A percentile compares a stretch with the other conserved stretches of the same genome.
These are phyloP conservation scores for Ramphastos sulfuratus DNA, from an alignment of 2,113 vertebrate species.

Conservation along the genomic window DNA sequence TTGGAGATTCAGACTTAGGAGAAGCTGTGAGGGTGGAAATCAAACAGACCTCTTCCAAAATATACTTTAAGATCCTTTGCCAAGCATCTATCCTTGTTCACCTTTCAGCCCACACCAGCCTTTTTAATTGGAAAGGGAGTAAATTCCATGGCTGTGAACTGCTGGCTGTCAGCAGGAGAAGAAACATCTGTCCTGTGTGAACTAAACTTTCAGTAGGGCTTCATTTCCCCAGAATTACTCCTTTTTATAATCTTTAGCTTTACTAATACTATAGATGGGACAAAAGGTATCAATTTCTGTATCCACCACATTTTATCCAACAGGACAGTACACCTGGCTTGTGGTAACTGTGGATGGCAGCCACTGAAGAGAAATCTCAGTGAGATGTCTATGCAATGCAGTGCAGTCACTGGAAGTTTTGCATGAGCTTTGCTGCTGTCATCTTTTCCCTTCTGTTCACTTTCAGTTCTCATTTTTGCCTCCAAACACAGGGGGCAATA, in stretches of 20 bases:
- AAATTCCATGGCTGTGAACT: conserved; percentile 41
- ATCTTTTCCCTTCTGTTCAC: neutral
- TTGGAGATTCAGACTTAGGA: neutral
- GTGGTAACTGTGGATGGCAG: neutral
- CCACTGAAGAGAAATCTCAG: neutral
- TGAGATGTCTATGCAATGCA: neutral
- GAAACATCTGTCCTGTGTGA: conserved; percentile 52
- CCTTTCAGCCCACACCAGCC: neutral
- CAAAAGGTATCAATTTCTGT: neutral
- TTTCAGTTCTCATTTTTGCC: neutral
- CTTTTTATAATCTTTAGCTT: conserved; percentile 12
- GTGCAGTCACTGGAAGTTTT: neutral
- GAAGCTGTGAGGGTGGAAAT: neutral
- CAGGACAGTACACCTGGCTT: neutral
- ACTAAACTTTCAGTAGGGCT: neutral
- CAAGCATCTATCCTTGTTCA: conserved; percentile 34
- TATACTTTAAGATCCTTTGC: conserved; percentile 3
- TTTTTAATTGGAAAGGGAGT: conserved; percentile 53
- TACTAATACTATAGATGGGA: conserved; percentile 30
- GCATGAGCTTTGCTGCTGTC: neutral
- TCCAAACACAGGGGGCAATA: neutral
- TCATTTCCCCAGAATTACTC: neutral
- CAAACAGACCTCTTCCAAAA: conserved; percentile 31
- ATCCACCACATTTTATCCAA: neutral
- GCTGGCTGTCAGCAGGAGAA: conserved; percentile 44